Base-by-base conservation (phyloP, 2,113 vertebrate species). In the Pygoscelis adeliae region DNA sequence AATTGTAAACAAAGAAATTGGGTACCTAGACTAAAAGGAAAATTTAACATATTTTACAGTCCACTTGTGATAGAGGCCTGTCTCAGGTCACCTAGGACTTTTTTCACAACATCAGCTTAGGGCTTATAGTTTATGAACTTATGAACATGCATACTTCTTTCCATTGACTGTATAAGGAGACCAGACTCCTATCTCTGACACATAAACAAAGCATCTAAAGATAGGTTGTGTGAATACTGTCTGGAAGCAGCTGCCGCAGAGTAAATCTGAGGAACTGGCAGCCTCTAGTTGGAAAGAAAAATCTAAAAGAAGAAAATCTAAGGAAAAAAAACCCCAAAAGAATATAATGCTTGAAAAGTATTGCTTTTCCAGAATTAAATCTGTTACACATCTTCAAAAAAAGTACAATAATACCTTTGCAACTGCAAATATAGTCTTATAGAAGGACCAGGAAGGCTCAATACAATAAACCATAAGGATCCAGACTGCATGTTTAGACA, bases 261-360 rank as follows among this genome's bases (percentile, higher is more conserved):
- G 58, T 59, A 86, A 67, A 78, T 69, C 53, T 78, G 53, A 73
- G 65, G 36, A 89, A 73, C 44, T 65, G 62, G 13, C 47, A 94
- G 62, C 15, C 27, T 70, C n/a, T 56, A 80, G 18, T 4, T 87
- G 52, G 27, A 76, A 96, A 91, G 26, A 67, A 87, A 80, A 77
- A 77, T 21, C 13, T 23, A 30, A 67, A 74, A 58, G 21, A 94
- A 74, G 11, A 83, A 78, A 87, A 70, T 6, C 9, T 40, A 53
- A 0, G 1, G 7, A 3, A 1, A 32, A 62, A 42, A 23, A 42
- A 55, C 20, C 1, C 36, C 21, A 20, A 42, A 80, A 56, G 2
- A 80, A 71, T 25, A 53, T 17, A 74, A 85, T n/a, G 5, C 7
- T 52, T 69, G 8, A 29, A 55, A 86, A 84, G 5, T 22, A 38